Base-by-base conservation (phyloP, 1,140 invertebrate genomes). In the Diorhabda elongata region DNA sequence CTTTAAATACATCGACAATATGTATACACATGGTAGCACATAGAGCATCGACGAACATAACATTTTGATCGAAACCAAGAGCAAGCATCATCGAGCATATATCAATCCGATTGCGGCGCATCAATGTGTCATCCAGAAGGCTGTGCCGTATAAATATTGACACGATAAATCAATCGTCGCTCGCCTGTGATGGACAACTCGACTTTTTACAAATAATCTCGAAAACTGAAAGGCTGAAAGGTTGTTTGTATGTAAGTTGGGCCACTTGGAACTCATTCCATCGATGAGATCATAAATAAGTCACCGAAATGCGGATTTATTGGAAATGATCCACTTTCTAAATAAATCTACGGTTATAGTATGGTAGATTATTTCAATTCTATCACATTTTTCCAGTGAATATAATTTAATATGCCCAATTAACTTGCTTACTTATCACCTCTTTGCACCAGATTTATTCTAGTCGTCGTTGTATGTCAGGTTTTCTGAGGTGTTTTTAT, bases 131-230 rank as follows among this genome's bases (percentile, higher is more conserved):
- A 72, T 73, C 71, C 66, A 63, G 47, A 61, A 42, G 67, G 58
- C 65, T 68, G 67, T 73, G 66, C 68, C 69, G 72, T 74, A 70
- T 67, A 67, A 67, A 67, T 67, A 67, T 67, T 67, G 58, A 67
- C 65, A 60, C 65, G 9, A 67, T 76, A 73, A 77, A 77, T 77
- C 74, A 71, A 71, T 77, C 76, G 69, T 65, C 74, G 62, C 47
- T 61, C 11, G n/a, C 11, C 8, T 64, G 69, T 77, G 76, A 77
- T 77, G 75, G 76, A 77, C 76, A 76, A 75, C 65, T 74, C 62
- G 73, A 74, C 66, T 72, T 74, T 73, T 76, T 73, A 73, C 73
- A 76, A 76, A 77, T 76, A 75, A 75, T 68, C 76, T 67, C 65
- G 64, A 64, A 44, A 56, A 60, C 64, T 67, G 71, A 64, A 67